phyloP scores from a whole-genome alignment of 2,888 invertebrate genomes.

The Metallyticus violacea region DNA sequence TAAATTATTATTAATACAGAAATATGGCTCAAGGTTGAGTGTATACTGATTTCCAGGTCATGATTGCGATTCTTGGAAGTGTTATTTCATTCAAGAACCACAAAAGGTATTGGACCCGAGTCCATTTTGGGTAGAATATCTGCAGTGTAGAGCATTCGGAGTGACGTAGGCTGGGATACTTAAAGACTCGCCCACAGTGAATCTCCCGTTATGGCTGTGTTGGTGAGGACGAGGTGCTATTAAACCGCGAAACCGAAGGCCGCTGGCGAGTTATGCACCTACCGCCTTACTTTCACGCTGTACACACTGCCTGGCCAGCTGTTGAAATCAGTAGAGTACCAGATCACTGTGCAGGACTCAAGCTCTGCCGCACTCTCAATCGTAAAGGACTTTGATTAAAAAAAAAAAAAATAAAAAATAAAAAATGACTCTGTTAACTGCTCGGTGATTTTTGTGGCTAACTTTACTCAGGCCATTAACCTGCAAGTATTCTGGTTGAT shows the following conservation, averaged over 20 bases:
- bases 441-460: too few species aligned
- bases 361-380: too few species aligned
- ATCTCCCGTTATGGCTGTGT: neutral
- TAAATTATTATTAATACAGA: too few species aligned
- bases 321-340: neutral
- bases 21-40: neutral
- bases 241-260: neutral
- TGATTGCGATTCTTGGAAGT: neutral
- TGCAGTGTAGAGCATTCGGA: neutral
- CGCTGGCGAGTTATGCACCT: neutral
- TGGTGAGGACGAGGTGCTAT: neutral
- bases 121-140: neutral
- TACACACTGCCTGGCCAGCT: neutral
- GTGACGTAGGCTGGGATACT: too few species aligned
- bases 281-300: neutral
- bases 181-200: neutral
- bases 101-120: neutral
- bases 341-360: neutral
- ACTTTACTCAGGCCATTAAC: too few species aligned
- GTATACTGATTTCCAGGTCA: neutral
- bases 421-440: too few species aligned
- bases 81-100: neutral
- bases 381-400: too few species aligned
- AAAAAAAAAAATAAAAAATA: neutral
- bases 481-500: too few species aligned